Evolutionary conservation across 2,113 vertebrate species (phyloP).

Genomic region (Coracopsis vasa): DNA sequence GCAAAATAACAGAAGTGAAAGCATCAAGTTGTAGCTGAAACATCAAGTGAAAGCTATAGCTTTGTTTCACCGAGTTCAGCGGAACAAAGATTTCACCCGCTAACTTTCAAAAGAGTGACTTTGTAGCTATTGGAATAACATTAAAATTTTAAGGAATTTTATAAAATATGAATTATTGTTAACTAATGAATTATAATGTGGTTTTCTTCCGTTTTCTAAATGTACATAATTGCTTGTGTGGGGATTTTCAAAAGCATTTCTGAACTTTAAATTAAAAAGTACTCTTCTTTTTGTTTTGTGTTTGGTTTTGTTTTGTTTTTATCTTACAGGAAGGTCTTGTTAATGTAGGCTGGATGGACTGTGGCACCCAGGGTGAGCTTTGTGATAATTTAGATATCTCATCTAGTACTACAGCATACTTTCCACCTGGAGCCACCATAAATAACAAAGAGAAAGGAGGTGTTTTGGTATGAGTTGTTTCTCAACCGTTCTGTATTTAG

Average conservation of each 20-base stretch:
- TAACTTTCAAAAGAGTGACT: background rate
- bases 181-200: background rate
- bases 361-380: slow-evolving; percentile 83
- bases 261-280: background rate
- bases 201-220: background rate
- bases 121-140: background rate
- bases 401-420: slow-evolving; percentile 86
- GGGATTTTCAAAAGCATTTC: background rate
- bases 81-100: background rate
- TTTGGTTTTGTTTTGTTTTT: background rate
- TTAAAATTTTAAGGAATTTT: background rate
- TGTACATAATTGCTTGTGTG: background rate
- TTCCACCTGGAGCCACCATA: slow-evolving; percentile 90
- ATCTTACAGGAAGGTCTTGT: slow-evolving; percentile 87
- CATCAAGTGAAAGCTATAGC: background rate
- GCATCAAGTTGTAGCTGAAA: background rate
- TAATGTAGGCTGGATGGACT: slow-evolving; percentile 95
- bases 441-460: slow-evolving; percentile 77
- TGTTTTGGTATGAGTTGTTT: slow-evolving; percentile 83
- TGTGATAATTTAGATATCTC: slow-evolving; percentile 89
- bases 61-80: background rate
- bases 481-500: background rate
- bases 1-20: background rate
- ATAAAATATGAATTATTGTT: background rate
- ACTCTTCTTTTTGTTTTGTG: background rate